phyloP scores from a whole-genome alignment of 2,888 invertebrate genomes.

The Lymantria monacha region DNA sequence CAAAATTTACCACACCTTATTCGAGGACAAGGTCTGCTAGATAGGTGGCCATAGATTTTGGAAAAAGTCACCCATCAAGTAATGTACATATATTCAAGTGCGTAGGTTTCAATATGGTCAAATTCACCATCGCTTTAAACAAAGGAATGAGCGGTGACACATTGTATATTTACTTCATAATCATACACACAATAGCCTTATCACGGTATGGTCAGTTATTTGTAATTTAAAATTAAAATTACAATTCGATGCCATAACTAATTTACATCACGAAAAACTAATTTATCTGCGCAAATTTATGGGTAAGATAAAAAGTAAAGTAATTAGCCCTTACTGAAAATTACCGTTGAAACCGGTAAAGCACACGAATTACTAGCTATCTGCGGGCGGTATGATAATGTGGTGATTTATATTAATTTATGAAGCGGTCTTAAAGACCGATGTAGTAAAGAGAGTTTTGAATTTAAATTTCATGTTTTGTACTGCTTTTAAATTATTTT shows the following conservation, averaged over 20 bases:
- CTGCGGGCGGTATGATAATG: slow-evolving; percentile 18
- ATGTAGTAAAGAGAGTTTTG: neutral
- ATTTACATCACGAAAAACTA: slow-evolving; percentile 31
- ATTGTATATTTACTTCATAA: too few relatives aligned
- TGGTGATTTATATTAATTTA: slow-evolving; percentile 26
- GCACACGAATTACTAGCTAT: slow-evolving; percentile 19
- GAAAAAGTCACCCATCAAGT: too few relatives aligned
- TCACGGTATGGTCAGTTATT: too few relatives aligned
- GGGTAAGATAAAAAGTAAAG: slow-evolving; percentile 34
- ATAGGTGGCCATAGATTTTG: too few relatives aligned
- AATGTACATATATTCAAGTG: too few relatives aligned
- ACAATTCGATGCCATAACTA: slow-evolving; percentile 2
- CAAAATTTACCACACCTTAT: too few relatives aligned
- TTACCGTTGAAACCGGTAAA: slow-evolving; percentile 4
- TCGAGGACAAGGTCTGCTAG: too few relatives aligned
- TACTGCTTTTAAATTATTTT: neutral
- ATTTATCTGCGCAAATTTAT: slow-evolving; percentile 37
- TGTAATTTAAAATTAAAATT: neutral
- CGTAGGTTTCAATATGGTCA: too few relatives aligned
- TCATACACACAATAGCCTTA: too few relatives aligned
- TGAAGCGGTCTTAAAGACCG: neutral
- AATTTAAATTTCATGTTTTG: neutral
- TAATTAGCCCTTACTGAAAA: slow-evolving; percentile 30
- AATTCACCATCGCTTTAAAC: too few relatives aligned
- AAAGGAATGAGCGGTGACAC: too few relatives aligned